Conservation (phyloP, 2,797 vertebrate genomes). For the Thaleichthys pacificus region DNA sequence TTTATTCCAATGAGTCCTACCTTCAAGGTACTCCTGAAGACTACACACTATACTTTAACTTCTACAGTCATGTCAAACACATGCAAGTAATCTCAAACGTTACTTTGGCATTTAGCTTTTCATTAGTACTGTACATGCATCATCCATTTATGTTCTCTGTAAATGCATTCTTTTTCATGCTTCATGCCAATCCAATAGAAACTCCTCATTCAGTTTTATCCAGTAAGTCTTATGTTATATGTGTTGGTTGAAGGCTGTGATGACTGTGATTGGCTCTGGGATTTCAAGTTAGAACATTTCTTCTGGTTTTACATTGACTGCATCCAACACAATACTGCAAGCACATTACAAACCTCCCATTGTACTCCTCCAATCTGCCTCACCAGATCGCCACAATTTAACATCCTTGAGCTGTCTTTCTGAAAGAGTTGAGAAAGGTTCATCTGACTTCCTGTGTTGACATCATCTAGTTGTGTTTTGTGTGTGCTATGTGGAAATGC, state of each 20-base stretch:
- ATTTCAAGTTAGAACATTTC: conserved; percentile 9
- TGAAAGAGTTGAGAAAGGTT: conserved; percentile 20
- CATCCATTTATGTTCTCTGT: conserved; percentile 6
- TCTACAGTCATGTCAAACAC: background rate
- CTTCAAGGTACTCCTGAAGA: conserved; percentile 73
- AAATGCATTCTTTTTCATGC: conserved; percentile 30
- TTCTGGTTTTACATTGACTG: background rate
- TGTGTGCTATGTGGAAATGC: conserved; percentile 9
- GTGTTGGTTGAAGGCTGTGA: background rate
- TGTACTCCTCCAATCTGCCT: conserved; percentile 3
- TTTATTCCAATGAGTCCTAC: conserved; percentile 80
- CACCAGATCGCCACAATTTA: conserved; percentile 3
- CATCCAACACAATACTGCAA: background rate
- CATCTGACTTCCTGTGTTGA: conserved; percentile 26
- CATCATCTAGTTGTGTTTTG: conserved; percentile 5
- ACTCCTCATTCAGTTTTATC: conserved; percentile 74
- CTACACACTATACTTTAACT: background rate
- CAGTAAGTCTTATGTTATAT: conserved; percentile 59
- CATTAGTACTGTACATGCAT: background rate
- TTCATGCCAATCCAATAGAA: conserved; percentile 55
- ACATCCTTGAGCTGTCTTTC: conserved; percentile 11
- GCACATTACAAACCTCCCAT: background rate
- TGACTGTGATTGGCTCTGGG: conserved; percentile 17
- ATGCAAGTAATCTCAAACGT: background rate
- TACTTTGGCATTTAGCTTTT: background rate